These are phyloP conservation scores for Triplophysa tibetana DNA, from an alignment of 2,113 vertebrate genomes.

Conservation along the genomic window DNA sequence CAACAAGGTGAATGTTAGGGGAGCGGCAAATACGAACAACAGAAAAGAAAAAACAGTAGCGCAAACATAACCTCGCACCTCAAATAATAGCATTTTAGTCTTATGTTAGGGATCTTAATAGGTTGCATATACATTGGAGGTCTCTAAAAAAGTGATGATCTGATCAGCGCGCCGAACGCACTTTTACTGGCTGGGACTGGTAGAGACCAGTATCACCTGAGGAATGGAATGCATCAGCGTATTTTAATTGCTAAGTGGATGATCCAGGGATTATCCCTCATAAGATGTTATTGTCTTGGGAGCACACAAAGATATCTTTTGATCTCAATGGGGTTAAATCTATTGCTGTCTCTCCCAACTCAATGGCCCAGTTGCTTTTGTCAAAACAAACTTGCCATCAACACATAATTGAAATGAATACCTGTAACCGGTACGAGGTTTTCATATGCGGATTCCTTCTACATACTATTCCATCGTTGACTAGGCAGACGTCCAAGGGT, in stretches of 20 bases:
- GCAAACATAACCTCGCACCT: no score
- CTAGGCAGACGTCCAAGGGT: constrained; percentile 52
- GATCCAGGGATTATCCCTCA: constrained; percentile 76
- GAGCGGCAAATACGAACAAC: neutral
- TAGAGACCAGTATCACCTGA: constrained; percentile 51
- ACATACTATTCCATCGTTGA: constrained; percentile 66
- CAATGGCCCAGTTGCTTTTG: constrained; percentile 68
- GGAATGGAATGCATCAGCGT: constrained; percentile 60
- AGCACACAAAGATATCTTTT: constrained; percentile 76
- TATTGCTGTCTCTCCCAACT: constrained; percentile 67
- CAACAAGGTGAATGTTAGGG: constrained; percentile 54
- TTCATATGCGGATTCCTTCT: constrained; percentile 71
- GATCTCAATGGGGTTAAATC: constrained; percentile 73
- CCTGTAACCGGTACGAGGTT: constrained; percentile 64
- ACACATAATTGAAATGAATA: constrained; percentile 69
- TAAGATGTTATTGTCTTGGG: constrained; percentile 74
- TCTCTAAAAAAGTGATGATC: constrained; percentile 22
- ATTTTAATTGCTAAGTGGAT: constrained; percentile 78
- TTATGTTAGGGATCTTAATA: no score
- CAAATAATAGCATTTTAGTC: neutral
- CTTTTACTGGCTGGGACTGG: constrained; percentile 32
- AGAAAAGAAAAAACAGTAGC: neutral
- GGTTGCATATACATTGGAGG: no score
- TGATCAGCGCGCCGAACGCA: constrained; percentile 30
- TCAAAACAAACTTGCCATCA: constrained; percentile 69